Evolutionary conservation across 35 echinoderm and acorn worm species (phyloP), one percentile per base, ranked within the genome.

Genomic region (Ophioderma brevispina): DNA sequence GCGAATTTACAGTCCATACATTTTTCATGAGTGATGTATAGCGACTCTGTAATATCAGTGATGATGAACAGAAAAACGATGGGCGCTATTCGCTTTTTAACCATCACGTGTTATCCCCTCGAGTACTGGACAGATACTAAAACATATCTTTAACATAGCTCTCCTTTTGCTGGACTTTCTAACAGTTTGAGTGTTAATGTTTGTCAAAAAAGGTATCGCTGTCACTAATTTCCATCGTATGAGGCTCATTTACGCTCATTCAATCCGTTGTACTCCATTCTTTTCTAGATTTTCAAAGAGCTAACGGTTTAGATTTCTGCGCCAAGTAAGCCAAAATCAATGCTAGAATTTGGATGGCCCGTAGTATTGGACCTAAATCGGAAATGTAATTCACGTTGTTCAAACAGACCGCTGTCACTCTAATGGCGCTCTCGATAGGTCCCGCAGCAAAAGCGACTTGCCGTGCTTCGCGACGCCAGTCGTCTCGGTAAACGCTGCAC

Each of bases 371-470:
- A 80, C 75, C 41, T 70, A 76, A 85, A 78, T 91, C 90, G 90
- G 90, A 91, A 86, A 91, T 85, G 90, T 91, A 85, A 76, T 91
- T 86, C 90, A 91, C 90, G 90, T 91, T 91, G 90, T 77, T 91
- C 90, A 91, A 91, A 91, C 90, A 91, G 17, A 79, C 70, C 90
- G 55, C 39, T 86, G 82, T 83, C 70, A 85, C 70, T 91, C 90
- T 91, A 86, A 91, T 91, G 90, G 90, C 82, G 81, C 90, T 18
- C 80, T 63, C 82, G 43, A 70, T 18, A 3, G 15, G 17, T 70
- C 90, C 82, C 90, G 46, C 64, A 77, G 90, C 70, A 84, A 91
- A 83, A 85, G 64, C 75, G 40, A 84, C 39, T 75, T 82, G 63
- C 64, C 33, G 79, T 64, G 89, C 80, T 38, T 84, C 80, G 89